A percentile compares a stretch with the other conserved stretches of the same genome.
Conservation (phyloP, 2,888 invertebrate species). For the Cataglyphis rosenhaueri region DNA sequence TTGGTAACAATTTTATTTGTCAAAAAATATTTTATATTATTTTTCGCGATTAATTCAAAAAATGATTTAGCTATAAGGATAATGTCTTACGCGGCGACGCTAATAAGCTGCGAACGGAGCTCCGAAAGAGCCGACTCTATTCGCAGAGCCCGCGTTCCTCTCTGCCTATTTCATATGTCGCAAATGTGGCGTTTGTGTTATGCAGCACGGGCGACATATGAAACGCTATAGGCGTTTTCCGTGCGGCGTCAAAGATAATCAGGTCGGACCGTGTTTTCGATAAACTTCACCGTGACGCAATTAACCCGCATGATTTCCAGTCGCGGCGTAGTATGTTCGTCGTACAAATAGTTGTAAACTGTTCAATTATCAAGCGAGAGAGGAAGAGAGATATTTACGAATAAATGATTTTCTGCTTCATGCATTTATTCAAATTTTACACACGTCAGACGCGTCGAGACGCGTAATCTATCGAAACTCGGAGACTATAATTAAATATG, state of each 20-base stretch:
- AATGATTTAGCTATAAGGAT: background rate
- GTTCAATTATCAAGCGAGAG: constrained; percentile 41
- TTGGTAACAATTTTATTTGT: background rate
- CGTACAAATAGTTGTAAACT: constrained; percentile 22
- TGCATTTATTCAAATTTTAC: background rate
- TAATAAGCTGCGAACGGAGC: constrained; percentile 8
- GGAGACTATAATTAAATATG: constrained; percentile 1
- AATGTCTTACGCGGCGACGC: constrained; percentile 15
- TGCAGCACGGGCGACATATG: constrained; percentile 62
- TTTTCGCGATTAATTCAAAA: background rate
- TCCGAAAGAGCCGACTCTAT: constrained; percentile 23
- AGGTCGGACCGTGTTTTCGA: constrained; percentile 64
- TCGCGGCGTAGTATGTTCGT: background rate
- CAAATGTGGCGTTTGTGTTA: constrained; percentile 18
- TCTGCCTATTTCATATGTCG: constrained; percentile 41
- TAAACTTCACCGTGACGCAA: constrained; percentile 44
- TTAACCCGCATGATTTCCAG: constrained; percentile 40
- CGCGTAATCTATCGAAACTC: constrained; percentile 3
- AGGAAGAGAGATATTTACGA: constrained; percentile 2
- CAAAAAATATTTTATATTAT: background rate
- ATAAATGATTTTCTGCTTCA: constrained; percentile 23
- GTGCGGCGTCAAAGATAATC: constrained; percentile 68
- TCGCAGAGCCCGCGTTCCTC: background rate
- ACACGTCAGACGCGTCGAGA: background rate
- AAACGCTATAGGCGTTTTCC: constrained; percentile 69